phyloP scores from a whole-genome alignment of 1,140 invertebrate species.

The Anastrepha ludens region DNA sequence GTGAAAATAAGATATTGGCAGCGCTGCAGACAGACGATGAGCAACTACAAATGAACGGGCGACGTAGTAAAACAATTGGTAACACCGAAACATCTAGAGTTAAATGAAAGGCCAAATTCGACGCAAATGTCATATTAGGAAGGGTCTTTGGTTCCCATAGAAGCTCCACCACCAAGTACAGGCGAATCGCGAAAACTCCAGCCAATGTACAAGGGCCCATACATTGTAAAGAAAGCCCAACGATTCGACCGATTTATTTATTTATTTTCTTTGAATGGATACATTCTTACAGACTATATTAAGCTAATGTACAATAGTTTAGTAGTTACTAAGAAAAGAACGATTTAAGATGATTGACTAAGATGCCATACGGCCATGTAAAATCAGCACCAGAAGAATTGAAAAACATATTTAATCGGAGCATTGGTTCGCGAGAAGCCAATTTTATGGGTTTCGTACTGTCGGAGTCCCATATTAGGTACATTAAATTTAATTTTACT shows the following conservation, averaged over 20 bases:
- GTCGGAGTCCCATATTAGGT: no score
- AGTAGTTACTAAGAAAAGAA: no score
- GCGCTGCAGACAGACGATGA: background rate
- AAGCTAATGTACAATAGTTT: no score
- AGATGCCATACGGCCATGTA: no score
- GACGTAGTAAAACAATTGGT: background rate
- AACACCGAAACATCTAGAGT: slow-evolving; percentile 21
- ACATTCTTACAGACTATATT: no score
- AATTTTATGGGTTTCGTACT: no score
- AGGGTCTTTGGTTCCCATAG: slow-evolving; percentile 62
- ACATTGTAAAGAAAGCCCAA: slow-evolving; percentile 56
- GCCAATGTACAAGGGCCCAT: slow-evolving; percentile 62
- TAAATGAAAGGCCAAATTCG: slow-evolving; percentile 31
- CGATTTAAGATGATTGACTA: no score
- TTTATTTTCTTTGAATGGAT: no score
- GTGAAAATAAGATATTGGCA: slow-evolving; percentile 48
- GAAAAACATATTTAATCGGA: no score
- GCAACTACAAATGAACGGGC: background rate
- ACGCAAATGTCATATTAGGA: slow-evolving; percentile 59
- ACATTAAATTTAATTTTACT: no score
- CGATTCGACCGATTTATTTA: slow-evolving; percentile 53
- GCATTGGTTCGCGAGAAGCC: no score
- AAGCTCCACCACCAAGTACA: slow-evolving; percentile 57
- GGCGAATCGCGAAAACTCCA: slow-evolving; percentile 61
- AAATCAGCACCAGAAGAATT: no score